Evolutionary conservation across 2,113 vertebrate genomes (phyloP).

Genomic region (Eolophus roseicapilla): DNA sequence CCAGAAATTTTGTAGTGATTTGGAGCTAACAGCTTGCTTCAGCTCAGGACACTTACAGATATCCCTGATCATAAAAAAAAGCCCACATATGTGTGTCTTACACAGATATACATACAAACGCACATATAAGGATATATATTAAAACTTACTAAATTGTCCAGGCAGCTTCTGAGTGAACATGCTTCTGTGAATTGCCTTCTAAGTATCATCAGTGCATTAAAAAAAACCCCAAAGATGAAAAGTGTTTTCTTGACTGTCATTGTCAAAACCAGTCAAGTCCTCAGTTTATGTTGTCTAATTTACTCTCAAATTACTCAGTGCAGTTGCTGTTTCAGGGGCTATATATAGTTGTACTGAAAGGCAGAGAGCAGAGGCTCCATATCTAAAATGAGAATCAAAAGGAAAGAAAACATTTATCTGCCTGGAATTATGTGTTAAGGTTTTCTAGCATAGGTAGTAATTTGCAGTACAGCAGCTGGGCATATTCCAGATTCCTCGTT

Average conservation of each 20-base stretch:
- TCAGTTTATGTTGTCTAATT: not conserved
- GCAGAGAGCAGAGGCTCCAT: not conserved
- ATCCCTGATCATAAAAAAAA: not conserved
- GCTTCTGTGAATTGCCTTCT: not conserved
- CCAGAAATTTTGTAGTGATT: not conserved
- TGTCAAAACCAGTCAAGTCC: not conserved
- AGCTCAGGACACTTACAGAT: not conserved
- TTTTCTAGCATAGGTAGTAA: slow-evolving; percentile 32
- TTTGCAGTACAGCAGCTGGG: slow-evolving; percentile 48
- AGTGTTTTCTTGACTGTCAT: not conserved
- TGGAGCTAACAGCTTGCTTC: not conserved
- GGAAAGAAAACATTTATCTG: slow-evolving; percentile 13
- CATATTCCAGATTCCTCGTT: slow-evolving; percentile 53
- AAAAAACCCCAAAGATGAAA: not conserved
- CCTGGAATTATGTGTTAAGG: not conserved
- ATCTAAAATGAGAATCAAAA: slow-evolving; percentile 18
- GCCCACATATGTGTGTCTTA: not conserved
- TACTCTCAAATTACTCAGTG: not conserved
- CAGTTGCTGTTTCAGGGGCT: not conserved
- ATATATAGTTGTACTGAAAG: not conserved
- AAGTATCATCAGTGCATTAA: not conserved
- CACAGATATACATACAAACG: not conserved
- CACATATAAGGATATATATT: not conserved
- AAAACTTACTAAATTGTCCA: not conserved
- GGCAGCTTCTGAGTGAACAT: not conserved